Base-by-base conservation (phyloP, 2,113 vertebrate species). In the Neotragus pygmaeus region DNA sequence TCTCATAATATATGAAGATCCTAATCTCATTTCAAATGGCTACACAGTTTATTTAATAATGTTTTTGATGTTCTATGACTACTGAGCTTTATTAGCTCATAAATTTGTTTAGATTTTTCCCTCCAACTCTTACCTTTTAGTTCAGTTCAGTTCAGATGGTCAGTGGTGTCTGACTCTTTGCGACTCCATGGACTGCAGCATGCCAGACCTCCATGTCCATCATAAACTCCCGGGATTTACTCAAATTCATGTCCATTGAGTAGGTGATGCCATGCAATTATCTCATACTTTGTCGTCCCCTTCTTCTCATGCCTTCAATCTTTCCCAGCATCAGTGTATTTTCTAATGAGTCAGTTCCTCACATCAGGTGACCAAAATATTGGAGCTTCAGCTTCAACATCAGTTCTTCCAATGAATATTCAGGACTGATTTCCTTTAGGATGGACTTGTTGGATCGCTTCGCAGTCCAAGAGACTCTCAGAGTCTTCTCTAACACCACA, bases 161-260 rank as follows among this genome's bases (percentile, higher is more conserved):
- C 62, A n/a, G 15, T 64, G 5, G 0, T 36, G 4, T 36, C 17
- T 1, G 4, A 66, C 4, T 36, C 4, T 36, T 36, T 66, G 33
- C 0, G n/a, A 5, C 64, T 36, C 4, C 9, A 21, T 21, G 64
- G 17, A 21, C n/a, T 36, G 17, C 64, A 66, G 17, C n/a, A 70
- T 1, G 4, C n/a, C 64, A 70, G 64, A 19, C 9, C 9, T 70
- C 64, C 2, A 1, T 6, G 9, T 70, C 17, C 64, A 36, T 70
- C 64, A 70, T 21, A n/a, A 70, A 17, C 17, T 11, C n/a, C 5
- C 0, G 0, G 64, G n/a, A 11, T 70, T 36, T 36, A 70, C 64
- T 23, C 64, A 36, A 70, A 23, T 21, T 36, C n/a, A 70, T 36
- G n/a, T 36, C 64, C n/a, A 70, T 36, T 36, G 64, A 70, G n/a